Percentiles rank a stretch among this genome's conserved stretches.
Conservation (phyloP, 2,113 vertebrate genomes). For the Argyrosomus japonicus region DNA sequence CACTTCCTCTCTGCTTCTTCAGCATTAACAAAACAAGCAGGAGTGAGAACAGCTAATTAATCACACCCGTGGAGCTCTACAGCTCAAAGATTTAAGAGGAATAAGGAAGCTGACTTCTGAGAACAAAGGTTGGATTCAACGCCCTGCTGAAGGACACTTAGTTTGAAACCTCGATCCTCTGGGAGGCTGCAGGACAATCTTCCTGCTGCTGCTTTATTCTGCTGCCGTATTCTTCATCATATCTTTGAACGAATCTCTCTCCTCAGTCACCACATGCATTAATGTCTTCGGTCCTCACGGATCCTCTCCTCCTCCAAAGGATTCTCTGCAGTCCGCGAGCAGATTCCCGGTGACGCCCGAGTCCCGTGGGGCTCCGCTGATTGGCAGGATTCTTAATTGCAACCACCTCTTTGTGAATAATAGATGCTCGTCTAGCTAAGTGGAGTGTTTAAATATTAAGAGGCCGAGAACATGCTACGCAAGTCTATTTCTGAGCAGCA, state of each 20-base stretch:
- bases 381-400: constrained; percentile 65
- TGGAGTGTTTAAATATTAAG: constrained; percentile 74
- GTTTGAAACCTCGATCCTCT: not conserved
- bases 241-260: not conserved
- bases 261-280: constrained; percentile 8
- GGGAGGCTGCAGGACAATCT: constrained; percentile 7
- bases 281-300: constrained; percentile 3
- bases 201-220: constrained; percentile 8
- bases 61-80: no score
- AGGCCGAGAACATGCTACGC: constrained; percentile 18
- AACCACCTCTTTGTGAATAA: constrained; percentile 72
- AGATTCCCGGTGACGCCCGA: constrained; percentile 39
- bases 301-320: constrained; percentile 8
- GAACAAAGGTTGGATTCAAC: not conserved
- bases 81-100: no score
- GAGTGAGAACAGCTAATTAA: no score
- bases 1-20: no score
- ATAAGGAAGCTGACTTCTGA: no score
- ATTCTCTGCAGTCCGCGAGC: constrained; percentile 8
- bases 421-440: constrained; percentile 68
- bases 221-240: constrained; percentile 24
- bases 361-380: constrained; percentile 40
- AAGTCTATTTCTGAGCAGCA: constrained; percentile 41
- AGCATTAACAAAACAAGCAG: no score
- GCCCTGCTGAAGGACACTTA: constrained; percentile 12